A percentile compares a stretch with the other conserved stretches of the same genome.
These are phyloP conservation scores for Perognathus longimembris DNA, from an alignment of 2,113 vertebrate genomes.

Conservation along the genomic window DNA sequence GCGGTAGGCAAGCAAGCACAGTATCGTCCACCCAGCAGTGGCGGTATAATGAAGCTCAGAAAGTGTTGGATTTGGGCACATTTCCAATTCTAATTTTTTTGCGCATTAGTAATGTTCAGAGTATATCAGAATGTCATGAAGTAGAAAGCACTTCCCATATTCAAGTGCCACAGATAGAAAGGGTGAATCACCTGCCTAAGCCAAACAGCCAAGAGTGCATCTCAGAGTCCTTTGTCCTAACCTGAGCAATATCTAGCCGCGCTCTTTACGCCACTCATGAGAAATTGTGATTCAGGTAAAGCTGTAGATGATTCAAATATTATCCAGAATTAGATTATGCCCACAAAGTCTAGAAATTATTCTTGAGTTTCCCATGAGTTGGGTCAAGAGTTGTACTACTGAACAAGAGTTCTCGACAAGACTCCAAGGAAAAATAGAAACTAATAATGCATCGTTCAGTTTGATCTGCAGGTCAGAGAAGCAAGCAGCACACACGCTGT, in stretches of 20 bases:
- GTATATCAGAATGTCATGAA: conserved; percentile 49
- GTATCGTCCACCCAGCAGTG: background rate
- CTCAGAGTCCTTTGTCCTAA: background rate
- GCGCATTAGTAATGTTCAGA: background rate
- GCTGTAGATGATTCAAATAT: background rate
- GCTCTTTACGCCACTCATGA: background rate
- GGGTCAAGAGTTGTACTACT: conserved; percentile 1
- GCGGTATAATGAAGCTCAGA: background rate
- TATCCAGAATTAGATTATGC: background rate
- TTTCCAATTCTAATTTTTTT: background rate
- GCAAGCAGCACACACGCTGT: background rate
- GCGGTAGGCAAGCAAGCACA: background rate
- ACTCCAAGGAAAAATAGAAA: background rate
- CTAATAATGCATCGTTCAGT: no score
- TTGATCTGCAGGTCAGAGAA: background rate
- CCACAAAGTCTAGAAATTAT: background rate
- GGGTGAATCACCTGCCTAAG: background rate
- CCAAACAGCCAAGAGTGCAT: background rate
- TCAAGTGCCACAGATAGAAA: conserved; percentile 2
- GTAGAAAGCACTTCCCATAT: background rate
- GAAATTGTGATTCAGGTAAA: background rate
- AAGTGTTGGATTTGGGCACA: background rate
- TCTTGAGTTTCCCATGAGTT: background rate
- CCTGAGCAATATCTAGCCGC: background rate
- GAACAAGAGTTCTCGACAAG: background rate